Conservation (phyloP, 2,113 vertebrate genomes). For the Phalacrocorax pelagicus region DNA sequence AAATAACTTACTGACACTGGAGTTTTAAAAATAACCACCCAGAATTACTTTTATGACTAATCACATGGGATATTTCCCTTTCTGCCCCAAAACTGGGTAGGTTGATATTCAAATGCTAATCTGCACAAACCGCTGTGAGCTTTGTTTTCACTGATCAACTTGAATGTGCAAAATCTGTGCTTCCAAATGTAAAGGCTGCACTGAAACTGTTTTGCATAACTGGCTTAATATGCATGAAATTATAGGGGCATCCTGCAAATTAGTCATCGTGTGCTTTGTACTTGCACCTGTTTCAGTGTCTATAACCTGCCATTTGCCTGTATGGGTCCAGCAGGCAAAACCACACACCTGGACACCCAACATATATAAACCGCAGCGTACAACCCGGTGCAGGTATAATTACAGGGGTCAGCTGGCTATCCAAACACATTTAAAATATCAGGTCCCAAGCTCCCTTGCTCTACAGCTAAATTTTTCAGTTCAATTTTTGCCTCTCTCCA, state of each 20-base stretch:
- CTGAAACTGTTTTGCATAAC: conserved; percentile 39
- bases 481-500: not conserved
- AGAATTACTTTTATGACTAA: not conserved
- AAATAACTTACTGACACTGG: conserved; percentile 50
- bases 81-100: conserved; percentile 6
- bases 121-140: not conserved
- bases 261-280: not conserved
- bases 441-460: not conserved
- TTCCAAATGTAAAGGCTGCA: conserved; percentile 24
- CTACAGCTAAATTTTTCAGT: not conserved
- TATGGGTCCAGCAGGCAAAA: not conserved
- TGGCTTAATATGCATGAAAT: conserved; percentile 49
- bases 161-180: conserved; percentile 19
- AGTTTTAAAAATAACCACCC: conserved; percentile 38
- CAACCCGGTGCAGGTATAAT: not conserved
- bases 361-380: accelerated
- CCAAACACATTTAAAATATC: not conserved
- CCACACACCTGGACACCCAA: not conserved
- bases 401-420: not conserved
- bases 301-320: not conserved
- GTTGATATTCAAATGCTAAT: conserved; percentile 51
- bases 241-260: conserved; percentile 46
- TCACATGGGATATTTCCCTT: not conserved
- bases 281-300: not conserved
- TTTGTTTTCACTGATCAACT: not conserved